Evolutionary conservation across 2,888 invertebrate species (phyloP).

Genomic region (Octonoba sinensis): DNA sequence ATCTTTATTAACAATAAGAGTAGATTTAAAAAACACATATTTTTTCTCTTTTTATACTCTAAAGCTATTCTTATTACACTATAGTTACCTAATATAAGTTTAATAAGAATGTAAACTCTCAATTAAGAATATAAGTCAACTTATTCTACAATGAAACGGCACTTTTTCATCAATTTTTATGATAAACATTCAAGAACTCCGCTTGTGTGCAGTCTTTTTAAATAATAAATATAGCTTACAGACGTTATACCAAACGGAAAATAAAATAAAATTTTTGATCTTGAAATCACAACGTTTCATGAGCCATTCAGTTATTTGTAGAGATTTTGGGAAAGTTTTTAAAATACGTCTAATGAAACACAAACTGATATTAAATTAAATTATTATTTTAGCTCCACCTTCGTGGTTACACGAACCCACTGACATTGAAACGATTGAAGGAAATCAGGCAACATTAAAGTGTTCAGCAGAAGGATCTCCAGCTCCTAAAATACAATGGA

Average conservation of each 20-base stretch:
- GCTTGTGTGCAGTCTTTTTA: too few species aligned
- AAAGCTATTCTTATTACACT: too few species aligned
- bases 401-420: conserved; percentile 39
- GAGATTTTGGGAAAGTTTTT: background rate
- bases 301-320: background rate
- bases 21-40: too few species aligned
- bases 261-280: background rate
- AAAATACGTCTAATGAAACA: background rate
- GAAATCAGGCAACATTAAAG: background rate
- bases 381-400: conserved; percentile 24
- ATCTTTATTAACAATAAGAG: too few species aligned
- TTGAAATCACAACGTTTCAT: background rate
- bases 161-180: too few species aligned
- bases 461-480: conserved; percentile 36
- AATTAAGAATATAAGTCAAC: too few species aligned
- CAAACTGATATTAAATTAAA: too few species aligned
- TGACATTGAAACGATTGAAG: conserved; percentile 32
- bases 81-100: too few species aligned
- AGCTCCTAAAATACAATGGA: conserved; percentile 17
- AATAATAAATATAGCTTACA: background rate
- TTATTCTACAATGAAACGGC: too few species aligned
- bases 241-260: background rate
- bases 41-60: too few species aligned
- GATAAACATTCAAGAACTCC: too few species aligned
- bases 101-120: too few species aligned